These are phyloP conservation scores for Agrotis puta DNA, from an alignment of 2,888 invertebrate species.

Conservation along the genomic window DNA sequence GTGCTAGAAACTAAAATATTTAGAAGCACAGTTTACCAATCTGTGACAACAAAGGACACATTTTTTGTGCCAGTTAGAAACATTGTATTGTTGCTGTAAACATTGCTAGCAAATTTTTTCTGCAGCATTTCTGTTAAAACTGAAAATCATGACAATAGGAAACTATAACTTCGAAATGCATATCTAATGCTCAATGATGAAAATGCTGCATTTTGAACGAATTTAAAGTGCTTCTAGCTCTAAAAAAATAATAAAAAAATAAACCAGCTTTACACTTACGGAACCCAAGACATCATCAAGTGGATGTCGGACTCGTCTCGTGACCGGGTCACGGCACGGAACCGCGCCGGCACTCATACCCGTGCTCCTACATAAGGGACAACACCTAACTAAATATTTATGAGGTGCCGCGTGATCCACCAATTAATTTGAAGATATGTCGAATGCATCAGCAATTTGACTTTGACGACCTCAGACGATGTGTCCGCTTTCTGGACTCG, in stretches of 20 bases:
- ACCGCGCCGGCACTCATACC: constrained; percentile 62
- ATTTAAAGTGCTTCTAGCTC: background rate
- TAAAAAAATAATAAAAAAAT: background rate
- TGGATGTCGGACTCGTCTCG: constrained; percentile 74
- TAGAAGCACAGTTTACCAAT: background rate
- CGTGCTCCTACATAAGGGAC: constrained; percentile 63
- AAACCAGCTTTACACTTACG: constrained; percentile 20
- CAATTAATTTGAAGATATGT: constrained; percentile 62
- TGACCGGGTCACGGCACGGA: constrained; percentile 87
- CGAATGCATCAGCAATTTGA: constrained; percentile 32
- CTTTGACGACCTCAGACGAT: constrained; percentile 22
- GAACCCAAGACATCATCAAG: constrained; percentile 57
- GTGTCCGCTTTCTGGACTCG: constrained; percentile 40
- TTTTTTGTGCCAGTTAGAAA: background rate
- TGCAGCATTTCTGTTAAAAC: background rate
- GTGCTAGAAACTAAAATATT: background rate
- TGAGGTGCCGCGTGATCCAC: constrained; percentile 57
- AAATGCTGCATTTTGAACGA: background rate
- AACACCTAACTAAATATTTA: constrained; percentile 65
- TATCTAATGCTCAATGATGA: background rate
- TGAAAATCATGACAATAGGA: constrained; percentile 1
- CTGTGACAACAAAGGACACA: background rate
- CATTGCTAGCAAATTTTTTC: background rate
- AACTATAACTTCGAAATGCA: background rate
- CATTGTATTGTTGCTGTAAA: background rate